phyloP scores from a whole-genome alignment of 2,888 invertebrate species.

The Heliconius erato region DNA sequence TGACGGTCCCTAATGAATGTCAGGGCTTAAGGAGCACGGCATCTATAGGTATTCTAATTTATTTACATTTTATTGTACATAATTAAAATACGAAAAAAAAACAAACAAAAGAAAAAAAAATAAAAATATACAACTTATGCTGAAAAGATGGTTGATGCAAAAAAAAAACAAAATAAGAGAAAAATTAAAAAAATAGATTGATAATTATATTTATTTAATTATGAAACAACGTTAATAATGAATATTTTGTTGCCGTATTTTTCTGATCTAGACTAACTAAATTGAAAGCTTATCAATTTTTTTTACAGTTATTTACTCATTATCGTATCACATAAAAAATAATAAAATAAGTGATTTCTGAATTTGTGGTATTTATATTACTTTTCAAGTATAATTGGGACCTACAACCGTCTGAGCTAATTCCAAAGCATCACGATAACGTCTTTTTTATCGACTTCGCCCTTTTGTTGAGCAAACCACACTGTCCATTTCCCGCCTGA shows the following conservation, averaged over 20 bases:
- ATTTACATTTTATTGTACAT: no score
- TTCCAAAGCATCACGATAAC: neutral
- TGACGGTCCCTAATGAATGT: slow-evolving; percentile 4
- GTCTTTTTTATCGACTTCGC: neutral
- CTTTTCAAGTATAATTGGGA: neutral
- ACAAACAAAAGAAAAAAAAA: no score
- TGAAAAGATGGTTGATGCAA: no score
- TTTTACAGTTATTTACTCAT: no score
- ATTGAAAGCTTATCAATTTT: no score
- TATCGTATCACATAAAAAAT: no score
- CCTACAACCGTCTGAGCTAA: neutral
- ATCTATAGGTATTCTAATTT: slow-evolving; percentile 1
- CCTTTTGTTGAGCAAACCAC: neutral
- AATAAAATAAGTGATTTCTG: no score
- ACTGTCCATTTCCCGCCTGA: neutral
- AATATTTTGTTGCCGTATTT: neutral
- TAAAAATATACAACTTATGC: no score
- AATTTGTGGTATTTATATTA: neutral
- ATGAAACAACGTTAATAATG: neutral
- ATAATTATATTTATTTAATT: neutral
- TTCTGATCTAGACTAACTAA: neutral
- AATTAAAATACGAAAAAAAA: no score
- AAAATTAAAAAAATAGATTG: neutral
- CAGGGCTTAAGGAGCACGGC: neutral
- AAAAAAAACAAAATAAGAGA: no score